Conservation (phyloP, 1,140 invertebrate species). For the Ips typographus region DNA sequence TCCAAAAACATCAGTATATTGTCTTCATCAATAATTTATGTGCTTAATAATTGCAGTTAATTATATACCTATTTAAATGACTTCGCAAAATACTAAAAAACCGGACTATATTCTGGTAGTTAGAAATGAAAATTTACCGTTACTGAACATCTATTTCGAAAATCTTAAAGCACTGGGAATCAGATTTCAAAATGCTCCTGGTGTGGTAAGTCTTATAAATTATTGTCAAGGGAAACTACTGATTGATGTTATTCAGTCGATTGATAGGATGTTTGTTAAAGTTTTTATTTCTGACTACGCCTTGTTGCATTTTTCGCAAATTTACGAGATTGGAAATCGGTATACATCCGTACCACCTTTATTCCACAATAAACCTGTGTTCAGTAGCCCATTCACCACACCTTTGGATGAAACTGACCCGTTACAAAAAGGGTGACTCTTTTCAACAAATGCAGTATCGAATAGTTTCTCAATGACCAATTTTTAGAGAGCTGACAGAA, state of each 20-base stretch:
- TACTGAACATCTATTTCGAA: slow-evolving; percentile 7
- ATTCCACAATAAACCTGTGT: slow-evolving; percentile 14
- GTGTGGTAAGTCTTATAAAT: slow-evolving; percentile 9
- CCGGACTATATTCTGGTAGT: slow-evolving; percentile 28
- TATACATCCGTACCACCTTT: neutral
- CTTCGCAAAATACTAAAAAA: neutral
- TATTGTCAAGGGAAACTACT: neutral
- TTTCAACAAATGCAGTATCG: neutral
- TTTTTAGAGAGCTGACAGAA: slow-evolving; percentile 23
- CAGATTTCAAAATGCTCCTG: slow-evolving; percentile 14
- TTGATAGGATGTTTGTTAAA: slow-evolving; percentile 24
- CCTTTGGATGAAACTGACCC: neutral
- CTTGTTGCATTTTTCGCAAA: slow-evolving; percentile 20
- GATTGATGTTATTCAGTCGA: slow-evolving; percentile 14
- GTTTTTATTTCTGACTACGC: slow-evolving; percentile 16
- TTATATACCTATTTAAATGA: neutral
- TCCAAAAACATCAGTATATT: too few species aligned
- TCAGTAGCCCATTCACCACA: slow-evolving; percentile 7
- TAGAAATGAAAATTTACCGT: slow-evolving; percentile 17
- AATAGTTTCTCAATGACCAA: slow-evolving; percentile 3
- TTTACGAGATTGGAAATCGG: slow-evolving; percentile 32
- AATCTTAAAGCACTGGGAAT: slow-evolving; percentile 28
- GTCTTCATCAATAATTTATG: neutral
- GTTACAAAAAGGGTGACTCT: slow-evolving; percentile 9
- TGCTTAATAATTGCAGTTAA: neutral